A percentile compares a stretch with the other conserved stretches of the same genome.
Evolutionary conservation across 2,113 vertebrate genomes (phyloP).

Genomic region (Guaruba guarouba): DNA sequence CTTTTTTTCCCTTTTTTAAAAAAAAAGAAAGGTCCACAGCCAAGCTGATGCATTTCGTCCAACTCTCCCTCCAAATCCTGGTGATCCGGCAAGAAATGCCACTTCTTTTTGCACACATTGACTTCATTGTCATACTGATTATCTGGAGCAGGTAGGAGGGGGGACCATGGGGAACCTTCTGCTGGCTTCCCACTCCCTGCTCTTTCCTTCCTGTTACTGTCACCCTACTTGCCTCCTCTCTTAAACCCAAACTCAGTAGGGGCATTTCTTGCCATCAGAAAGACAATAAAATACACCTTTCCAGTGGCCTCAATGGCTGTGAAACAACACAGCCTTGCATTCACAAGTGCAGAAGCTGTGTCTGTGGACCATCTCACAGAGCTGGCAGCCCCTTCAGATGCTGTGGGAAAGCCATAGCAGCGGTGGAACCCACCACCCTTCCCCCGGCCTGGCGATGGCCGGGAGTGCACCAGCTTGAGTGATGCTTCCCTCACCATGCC

Average conservation of each 20-base stretch:
- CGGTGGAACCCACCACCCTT: not conserved
- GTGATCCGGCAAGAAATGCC: slow-evolving; percentile 17
- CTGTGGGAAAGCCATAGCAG: not conserved
- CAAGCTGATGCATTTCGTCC: slow-evolving; percentile 43
- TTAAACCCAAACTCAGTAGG: not conserved
- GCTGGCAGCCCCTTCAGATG: not conserved
- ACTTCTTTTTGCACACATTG: not conserved
- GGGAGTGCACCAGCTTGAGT: not conserved
- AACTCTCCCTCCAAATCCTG: not conserved
- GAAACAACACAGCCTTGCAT: not conserved
- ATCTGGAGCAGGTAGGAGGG: not conserved
- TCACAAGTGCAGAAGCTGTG: slow-evolving; percentile 18
- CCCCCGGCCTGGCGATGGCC: not conserved
- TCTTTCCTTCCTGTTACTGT: not conserved
- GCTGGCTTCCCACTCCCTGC: not conserved
- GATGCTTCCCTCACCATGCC: not conserved
- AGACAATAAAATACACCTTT: not conserved
- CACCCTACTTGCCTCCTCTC: not conserved
- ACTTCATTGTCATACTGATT: not conserved
- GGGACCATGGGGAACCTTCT: not conserved
- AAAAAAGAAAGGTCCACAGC: slow-evolving; percentile 58
- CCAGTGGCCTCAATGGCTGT: not conserved
- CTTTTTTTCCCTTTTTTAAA: slow-evolving; percentile 42
- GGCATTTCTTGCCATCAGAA: slow-evolving; percentile 32
- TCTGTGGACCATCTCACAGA: slow-evolving; percentile 67